Evolutionary conservation across 2,113 vertebrate genomes (phyloP).

Genomic region (Petromus typicus): DNA sequence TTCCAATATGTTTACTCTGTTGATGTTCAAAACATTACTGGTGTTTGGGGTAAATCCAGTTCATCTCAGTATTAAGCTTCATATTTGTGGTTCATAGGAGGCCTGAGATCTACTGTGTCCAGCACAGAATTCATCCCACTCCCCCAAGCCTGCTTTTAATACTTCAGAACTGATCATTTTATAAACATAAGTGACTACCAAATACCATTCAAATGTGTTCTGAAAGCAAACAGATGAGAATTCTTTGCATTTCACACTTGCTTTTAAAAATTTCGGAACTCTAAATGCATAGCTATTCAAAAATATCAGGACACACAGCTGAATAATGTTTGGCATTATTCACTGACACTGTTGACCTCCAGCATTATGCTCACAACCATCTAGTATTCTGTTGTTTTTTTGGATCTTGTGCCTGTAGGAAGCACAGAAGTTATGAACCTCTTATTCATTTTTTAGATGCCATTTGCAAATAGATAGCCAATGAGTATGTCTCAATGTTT

Average conservation of each 20-base stretch:
- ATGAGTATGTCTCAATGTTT: background rate
- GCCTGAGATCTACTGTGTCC: background rate
- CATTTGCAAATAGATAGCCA: background rate
- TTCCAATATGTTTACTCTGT: background rate
- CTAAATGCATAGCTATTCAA: no score
- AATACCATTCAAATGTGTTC: background rate
- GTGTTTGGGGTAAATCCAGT: background rate
- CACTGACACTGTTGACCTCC: no score
- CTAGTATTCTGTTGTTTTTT: no score
- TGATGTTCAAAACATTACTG: background rate
- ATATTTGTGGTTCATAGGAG: background rate
- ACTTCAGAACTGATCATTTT: background rate
- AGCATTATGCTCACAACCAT: background rate
- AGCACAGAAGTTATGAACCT: background rate
- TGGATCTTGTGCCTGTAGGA: background rate
- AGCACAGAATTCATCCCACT: background rate
- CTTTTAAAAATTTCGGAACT: background rate
- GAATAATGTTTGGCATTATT: background rate
- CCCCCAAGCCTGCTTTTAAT: background rate
- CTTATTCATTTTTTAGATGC: background rate
- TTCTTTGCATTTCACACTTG: slow-evolving; percentile 7
- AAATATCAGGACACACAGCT: background rate
- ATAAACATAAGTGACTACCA: background rate
- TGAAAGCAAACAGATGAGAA: background rate
- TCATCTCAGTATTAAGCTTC: background rate